Conservation (phyloP, 2,888 invertebrate species). For the Philereme vetulata region DNA sequence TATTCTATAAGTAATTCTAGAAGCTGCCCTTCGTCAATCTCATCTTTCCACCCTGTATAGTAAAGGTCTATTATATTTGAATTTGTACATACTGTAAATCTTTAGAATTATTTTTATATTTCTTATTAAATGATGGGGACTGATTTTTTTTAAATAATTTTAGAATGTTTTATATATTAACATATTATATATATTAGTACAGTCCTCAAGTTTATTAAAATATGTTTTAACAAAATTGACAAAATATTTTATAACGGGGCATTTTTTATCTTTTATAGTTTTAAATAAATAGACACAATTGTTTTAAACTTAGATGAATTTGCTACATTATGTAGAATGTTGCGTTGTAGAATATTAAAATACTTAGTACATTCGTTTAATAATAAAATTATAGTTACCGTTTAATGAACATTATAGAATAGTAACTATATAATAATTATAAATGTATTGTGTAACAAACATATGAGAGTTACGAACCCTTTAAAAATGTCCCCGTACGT, state of each 20-base stretch:
- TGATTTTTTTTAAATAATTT: slow-evolving; percentile 20
- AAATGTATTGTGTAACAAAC: too few species aligned
- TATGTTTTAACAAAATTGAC: slow-evolving; percentile 7
- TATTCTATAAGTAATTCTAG: too few species aligned
- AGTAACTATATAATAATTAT: too few species aligned
- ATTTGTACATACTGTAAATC: slow-evolving; percentile 28
- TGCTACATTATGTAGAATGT: too few species aligned
- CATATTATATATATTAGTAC: slow-evolving; percentile 5
- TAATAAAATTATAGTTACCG: too few species aligned
- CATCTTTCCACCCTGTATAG: too few species aligned
- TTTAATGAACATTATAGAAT: too few species aligned
- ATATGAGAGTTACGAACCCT: too few species aligned
- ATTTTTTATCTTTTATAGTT: slow-evolving; percentile 9
- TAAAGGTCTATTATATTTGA: not conserved
- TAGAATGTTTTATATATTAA: slow-evolving; percentile 11
- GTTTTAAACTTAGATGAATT: too few species aligned
- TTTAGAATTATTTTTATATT: slow-evolving; percentile 14
- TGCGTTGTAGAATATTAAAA: not conserved
- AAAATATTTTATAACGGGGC: slow-evolving; percentile 16
- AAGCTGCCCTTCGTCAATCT: too few species aligned
- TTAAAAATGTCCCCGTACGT: not conserved
- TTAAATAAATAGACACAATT: not conserved
- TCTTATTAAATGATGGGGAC: slow-evolving; percentile 23
- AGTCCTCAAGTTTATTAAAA: slow-evolving; percentile 21
- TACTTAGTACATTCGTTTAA: not conserved